These are phyloP conservation scores for Thripadectes ignobilis DNA, from an alignment of 2,797 vertebrate species.

Conservation along the genomic window DNA sequence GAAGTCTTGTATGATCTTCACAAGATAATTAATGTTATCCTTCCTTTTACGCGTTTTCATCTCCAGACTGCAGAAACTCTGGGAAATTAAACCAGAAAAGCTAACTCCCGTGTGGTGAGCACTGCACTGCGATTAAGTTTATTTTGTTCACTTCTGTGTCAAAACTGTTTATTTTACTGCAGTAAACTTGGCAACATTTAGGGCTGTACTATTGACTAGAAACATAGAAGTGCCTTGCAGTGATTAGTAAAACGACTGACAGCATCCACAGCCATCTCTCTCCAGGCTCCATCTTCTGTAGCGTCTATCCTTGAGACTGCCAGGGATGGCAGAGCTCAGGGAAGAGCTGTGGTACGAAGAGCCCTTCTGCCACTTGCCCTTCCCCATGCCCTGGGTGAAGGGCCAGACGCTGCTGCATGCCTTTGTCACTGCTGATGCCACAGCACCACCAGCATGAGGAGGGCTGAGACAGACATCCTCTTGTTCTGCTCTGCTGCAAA, in stretches of 20 bases:
- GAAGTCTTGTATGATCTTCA: accelerated
- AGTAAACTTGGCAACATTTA: not conserved
- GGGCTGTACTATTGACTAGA: not conserved
- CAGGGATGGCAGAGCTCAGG: accelerated
- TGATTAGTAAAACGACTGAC: not conserved
- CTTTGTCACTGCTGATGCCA: not conserved
- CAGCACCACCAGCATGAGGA: not conserved
- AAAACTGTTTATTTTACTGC: constrained; percentile 10
- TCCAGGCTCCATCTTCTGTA: not conserved
- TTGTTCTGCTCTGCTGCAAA: not conserved
- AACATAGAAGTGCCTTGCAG: not conserved
- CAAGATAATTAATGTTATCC: not conserved
- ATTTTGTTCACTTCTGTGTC: not conserved
- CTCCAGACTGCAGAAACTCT: not conserved
- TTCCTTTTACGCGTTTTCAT: not conserved
- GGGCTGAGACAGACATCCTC: not conserved
- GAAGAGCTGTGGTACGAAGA: not conserved
- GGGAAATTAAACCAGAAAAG: not conserved
- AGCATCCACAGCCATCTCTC: not conserved
- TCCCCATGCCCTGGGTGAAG: not conserved
- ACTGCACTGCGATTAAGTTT: not conserved
- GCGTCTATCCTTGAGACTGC: not conserved
- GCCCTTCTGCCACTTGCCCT: not conserved
- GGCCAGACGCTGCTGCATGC: not conserved
- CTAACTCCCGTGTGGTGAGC: not conserved